A percentile compares a stretch with the other conserved stretches of the same genome.
These are phyloP conservation scores for Microcebus ravelobensis DNA, from an alignment of 2,113 vertebrate species.

Conservation along the genomic window DNA sequence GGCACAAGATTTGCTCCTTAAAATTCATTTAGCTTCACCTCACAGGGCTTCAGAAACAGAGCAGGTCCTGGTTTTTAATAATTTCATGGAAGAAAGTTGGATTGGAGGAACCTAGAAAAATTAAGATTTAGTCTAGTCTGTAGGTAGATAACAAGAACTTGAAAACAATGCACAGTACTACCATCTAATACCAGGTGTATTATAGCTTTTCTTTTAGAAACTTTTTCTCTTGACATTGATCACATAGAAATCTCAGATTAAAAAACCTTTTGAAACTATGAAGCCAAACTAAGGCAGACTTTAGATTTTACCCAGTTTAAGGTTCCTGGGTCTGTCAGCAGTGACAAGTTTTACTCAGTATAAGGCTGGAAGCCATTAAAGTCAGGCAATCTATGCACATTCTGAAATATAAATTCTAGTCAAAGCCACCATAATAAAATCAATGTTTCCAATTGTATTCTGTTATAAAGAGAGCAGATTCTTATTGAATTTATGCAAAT, in stretches of 20 bases:
- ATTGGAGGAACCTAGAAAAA: background rate
- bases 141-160: background rate
- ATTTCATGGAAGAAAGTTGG: background rate
- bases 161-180: background rate
- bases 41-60: background rate
- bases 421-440: background rate
- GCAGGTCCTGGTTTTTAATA: background rate
- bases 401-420: background rate
- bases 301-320: background rate
- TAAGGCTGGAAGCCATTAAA: background rate
- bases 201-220: background rate
- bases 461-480: background rate
- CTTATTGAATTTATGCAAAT: background rate
- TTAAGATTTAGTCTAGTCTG: background rate
- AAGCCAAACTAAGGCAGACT: background rate
- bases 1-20: background rate
- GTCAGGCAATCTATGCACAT: background rate
- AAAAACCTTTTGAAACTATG: background rate
- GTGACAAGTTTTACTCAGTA: background rate
- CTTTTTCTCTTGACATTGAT: background rate
- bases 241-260: background rate
- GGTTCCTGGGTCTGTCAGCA: background rate
- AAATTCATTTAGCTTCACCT: background rate
- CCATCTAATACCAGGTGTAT: background rate
- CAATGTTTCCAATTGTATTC: background rate